Conservation (phyloP, 2,797 vertebrate genomes). For the Allenopithecus nigroviridis region DNA sequence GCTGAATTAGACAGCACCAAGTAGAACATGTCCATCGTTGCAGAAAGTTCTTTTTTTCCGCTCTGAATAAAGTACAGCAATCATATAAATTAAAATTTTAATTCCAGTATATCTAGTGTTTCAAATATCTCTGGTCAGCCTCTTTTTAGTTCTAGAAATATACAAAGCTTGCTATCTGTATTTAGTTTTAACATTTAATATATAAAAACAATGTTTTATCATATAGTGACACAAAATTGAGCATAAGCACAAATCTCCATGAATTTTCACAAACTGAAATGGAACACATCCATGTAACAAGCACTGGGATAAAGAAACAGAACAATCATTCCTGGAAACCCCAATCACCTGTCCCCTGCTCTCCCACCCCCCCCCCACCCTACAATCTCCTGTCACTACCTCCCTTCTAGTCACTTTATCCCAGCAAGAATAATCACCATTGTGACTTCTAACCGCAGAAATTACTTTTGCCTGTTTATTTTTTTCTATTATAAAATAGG, state of each 20-base stretch:
- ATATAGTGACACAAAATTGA: background rate
- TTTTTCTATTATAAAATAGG: background rate
- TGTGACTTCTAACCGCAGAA: background rate
- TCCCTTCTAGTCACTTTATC: no score
- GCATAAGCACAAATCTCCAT: background rate
- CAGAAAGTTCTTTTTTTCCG: background rate
- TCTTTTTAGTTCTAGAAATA: background rate
- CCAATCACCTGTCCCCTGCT: fast-evolving
- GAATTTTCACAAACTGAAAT: background rate
- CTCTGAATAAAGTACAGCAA: background rate
- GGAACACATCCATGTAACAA: background rate
- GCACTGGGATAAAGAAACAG: background rate
- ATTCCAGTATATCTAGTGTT: background rate
- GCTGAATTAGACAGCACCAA: background rate
- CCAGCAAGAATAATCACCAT: background rate
- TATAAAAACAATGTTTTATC: background rate
- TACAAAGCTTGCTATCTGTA: background rate
- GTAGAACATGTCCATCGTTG: background rate
- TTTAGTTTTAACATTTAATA: background rate
- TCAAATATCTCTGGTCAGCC: background rate
- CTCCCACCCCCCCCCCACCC: background rate
- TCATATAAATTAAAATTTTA: background rate
- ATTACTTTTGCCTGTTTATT: no score
- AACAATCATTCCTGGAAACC: no score
- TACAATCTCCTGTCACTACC: no score